Base-by-base conservation (phyloP, 2,113 vertebrate species). In the Tenebrosternarchus preto region DNA sequence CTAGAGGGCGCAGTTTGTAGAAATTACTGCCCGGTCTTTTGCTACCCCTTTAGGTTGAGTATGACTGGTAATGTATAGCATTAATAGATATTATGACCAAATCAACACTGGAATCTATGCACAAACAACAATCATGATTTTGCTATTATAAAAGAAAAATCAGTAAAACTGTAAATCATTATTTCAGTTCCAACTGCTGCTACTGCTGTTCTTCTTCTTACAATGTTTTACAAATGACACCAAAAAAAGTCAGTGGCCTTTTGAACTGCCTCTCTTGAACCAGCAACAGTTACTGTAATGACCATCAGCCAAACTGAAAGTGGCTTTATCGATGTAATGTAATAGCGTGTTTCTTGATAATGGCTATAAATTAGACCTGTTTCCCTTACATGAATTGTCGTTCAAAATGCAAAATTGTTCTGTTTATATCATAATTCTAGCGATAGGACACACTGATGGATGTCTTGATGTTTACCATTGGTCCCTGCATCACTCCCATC, bases 401-500 rank as follows among this genome's bases (percentile, higher is more conserved):
- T 31, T 64, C 12, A 64, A 5, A 64, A 64, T 19, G 61, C 6
- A 9, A 31, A 12, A 19, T 64, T 36, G 29, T 64, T 25, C 4
- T 3, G 3, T 20, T 0, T 1, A 43, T 43, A 60, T 29, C 22
- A 29, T 50, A 29, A 29, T 63, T 27, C 3, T 20, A 64, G 39
- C 22, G 24, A 53, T 66, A 15, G 1, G 8, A 24, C 15, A 68
- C 67, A 2, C 27, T 75, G 29, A 43, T 61, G 33, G 2, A 64
- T 20, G 46, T 63, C 9, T 24, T 64, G 55, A 36, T 36, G 17
- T 11, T 91, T 80, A 97, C 96, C 97, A 97, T 98, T 16, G 97
- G 96, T 69, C 97, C 97, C 86, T 97, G 96, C 96, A 97, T 97
- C 78, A 97, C 96, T 17, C 96, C 96, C 96, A 97, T 90, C 87